Evolutionary conservation across 2,113 vertebrate genomes (phyloP).

Genomic region (Nibea albiflora): DNA sequence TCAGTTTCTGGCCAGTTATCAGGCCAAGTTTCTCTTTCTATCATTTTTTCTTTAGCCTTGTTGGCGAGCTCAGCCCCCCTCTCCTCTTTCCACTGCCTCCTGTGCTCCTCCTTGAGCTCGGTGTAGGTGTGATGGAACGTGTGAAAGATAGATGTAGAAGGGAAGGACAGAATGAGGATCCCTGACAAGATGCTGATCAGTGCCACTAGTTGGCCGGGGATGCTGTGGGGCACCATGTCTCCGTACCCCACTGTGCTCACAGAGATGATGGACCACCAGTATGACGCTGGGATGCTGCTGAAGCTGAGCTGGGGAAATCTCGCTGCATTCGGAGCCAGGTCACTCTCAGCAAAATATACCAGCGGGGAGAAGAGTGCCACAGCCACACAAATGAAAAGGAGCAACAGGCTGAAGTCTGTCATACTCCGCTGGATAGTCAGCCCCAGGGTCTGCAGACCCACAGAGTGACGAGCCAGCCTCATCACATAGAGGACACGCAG

Average conservation of each 20-base stretch:
- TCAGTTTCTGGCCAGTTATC: conserved; percentile 15
- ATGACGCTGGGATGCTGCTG: conserved; percentile 91
- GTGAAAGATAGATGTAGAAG: conserved; percentile 93
- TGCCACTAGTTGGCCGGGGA: conserved; percentile 91
- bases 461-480: conserved; percentile 90
- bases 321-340: conserved; percentile 65
- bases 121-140: conserved; percentile 90
- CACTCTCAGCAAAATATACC: conserved; percentile 90
- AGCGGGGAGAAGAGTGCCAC: conserved; percentile 90
- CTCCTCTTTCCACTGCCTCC: conserved; percentile 78
- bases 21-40: conserved; percentile 29
- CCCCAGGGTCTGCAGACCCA: conserved; percentile 91
- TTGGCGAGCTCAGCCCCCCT: conserved; percentile 50
- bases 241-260: conserved; percentile 94
- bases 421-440: conserved; percentile 88
- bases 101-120: conserved; percentile 86
- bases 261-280: conserved; percentile 95
- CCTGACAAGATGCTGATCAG: conserved; percentile 91
- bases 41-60: conserved; percentile 41
- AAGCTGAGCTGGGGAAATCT: conserved; percentile 85
- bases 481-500: conserved; percentile 91
- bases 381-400: conserved; percentile 89
- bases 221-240: conserved; percentile 92
- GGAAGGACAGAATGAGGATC: conserved; percentile 94
- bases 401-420: conserved; percentile 88